Percentiles rank a stretch among this genome's conserved stretches.
Evolutionary conservation across 2,797 vertebrate species (phyloP).

Genomic region (Myotis myotis): DNA sequence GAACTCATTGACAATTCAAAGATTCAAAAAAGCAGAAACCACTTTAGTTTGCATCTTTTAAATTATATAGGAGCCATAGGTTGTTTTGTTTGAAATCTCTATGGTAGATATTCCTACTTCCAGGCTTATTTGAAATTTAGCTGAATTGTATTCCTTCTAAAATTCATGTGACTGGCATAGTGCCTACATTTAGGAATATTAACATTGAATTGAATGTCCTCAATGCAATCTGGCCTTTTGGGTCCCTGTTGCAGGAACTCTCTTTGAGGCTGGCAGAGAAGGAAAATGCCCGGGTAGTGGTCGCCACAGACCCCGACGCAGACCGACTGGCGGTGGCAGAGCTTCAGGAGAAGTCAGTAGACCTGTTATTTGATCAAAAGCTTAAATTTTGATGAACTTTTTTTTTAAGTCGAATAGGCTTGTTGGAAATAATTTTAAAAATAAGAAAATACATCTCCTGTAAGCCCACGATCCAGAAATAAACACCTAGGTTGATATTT

Average conservation of each 20-base stretch:
- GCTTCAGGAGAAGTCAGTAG: slow-evolving; percentile 87
- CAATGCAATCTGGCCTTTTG: background rate
- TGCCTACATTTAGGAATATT: background rate
- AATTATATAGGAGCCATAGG: background rate
- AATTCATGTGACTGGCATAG: background rate
- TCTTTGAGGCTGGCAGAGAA: slow-evolving; percentile 92
- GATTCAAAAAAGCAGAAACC: slow-evolving; percentile 21
- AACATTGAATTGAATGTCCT: background rate
- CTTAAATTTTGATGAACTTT: slow-evolving; percentile 38
- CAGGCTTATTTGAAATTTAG: slow-evolving; percentile 33
- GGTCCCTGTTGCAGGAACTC: slow-evolving; percentile 86
- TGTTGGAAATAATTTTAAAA: slow-evolving; percentile 19
- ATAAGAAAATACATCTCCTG: background rate
- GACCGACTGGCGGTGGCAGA: slow-evolving; percentile 96
- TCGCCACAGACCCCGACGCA: slow-evolving; percentile 97
- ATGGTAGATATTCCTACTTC: background rate
- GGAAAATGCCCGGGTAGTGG: slow-evolving; percentile 88
- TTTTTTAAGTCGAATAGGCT: slow-evolving; percentile 21
- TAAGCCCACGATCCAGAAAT: background rate
- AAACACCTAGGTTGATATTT: background rate
- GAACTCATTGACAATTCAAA: background rate
- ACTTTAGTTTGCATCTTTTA: slow-evolving; percentile 31
- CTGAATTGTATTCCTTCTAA: slow-evolving; percentile 21
- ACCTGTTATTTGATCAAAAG: background rate
- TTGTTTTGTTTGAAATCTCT: slow-evolving; percentile 34